phyloP scores from a whole-genome alignment of 2,797 vertebrate species.

The Gila robusta region DNA sequence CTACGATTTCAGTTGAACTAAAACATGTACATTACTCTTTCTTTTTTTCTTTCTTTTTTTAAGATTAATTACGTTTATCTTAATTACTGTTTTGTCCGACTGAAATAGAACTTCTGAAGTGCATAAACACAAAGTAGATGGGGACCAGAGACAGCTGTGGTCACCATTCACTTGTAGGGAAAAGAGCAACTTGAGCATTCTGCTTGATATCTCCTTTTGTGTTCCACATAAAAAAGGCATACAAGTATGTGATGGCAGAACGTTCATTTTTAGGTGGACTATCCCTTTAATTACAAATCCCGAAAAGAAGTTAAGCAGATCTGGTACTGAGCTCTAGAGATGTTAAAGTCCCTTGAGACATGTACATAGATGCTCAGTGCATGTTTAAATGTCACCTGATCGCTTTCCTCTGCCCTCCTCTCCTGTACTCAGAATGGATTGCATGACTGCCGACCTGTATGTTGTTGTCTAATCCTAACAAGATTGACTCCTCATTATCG shows the following conservation, averaged over 20 bases:
- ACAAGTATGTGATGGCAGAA: not conserved
- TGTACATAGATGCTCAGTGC: not conserved
- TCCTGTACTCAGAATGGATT: conserved; percentile 23
- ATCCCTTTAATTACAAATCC: conserved; percentile 16
- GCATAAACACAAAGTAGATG: not conserved
- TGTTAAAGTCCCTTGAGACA: conserved; percentile 10
- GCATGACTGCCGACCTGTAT: conserved; percentile 54
- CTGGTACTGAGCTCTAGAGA: conserved; percentile 27
- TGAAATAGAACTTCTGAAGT: not conserved
- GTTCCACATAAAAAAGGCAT: not conserved
- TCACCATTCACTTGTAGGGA: not conserved
- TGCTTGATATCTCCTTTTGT: not conserved
- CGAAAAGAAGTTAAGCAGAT: conserved; percentile 6
- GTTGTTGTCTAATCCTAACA: conserved; percentile 56
- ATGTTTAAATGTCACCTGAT: conserved; percentile 21
- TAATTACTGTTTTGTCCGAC: not conserved
- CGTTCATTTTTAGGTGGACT: not conserved
- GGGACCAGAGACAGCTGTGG: not conserved
- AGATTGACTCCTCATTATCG: conserved; percentile 66
- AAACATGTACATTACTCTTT: not conserved
- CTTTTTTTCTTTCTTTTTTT: no score
- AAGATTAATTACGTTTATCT: not conserved
- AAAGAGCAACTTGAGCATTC: not conserved
- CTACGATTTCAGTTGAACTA: not conserved
- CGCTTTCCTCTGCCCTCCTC: not conserved